Conservation (phyloP, 2,113 vertebrate genomes). For the Excalfactoria chinensis region DNA sequence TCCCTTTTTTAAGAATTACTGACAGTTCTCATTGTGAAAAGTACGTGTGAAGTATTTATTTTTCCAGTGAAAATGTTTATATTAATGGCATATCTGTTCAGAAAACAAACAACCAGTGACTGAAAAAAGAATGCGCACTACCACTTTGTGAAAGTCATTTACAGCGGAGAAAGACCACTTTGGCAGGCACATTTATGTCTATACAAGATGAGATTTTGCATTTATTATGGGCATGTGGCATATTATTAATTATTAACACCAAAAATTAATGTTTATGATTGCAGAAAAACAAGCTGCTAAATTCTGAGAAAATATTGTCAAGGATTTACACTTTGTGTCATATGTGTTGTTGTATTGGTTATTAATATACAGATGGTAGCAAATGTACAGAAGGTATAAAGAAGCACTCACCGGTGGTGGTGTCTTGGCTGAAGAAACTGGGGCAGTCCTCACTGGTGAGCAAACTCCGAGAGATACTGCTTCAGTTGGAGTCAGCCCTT, state of each 20-base stretch:
- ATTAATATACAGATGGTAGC: too few species aligned
- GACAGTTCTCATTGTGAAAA: neutral
- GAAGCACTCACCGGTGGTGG: too few species aligned
- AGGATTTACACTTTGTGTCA: constrained; percentile 63
- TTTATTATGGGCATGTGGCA: constrained; percentile 58
- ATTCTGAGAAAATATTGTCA: constrained; percentile 66
- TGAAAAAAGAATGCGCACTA: constrained; percentile 35
- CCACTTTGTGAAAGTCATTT: constrained; percentile 40
- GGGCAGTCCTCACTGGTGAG: too few species aligned
- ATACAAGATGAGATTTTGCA: constrained; percentile 46
- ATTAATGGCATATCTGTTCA: constrained; percentile 27
- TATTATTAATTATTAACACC: constrained; percentile 70
- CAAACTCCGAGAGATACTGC: too few species aligned
- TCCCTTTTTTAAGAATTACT: neutral
- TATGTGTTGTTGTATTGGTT: too few species aligned
- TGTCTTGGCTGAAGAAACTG: too few species aligned
- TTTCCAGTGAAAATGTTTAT: constrained; percentile 17
- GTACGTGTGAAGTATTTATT: constrained; percentile 14
- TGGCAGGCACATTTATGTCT: constrained; percentile 56
- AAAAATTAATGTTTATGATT: constrained; percentile 66
- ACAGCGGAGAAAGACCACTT: constrained; percentile 51
- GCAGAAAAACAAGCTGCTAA: constrained; percentile 66
- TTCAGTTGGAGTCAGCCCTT: too few species aligned
- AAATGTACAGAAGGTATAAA: too few species aligned
- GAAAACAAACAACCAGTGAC: constrained; percentile 17